Base-by-base conservation (phyloP, 2,888 invertebrate genomes). In the Salpingus planirostris region DNA sequence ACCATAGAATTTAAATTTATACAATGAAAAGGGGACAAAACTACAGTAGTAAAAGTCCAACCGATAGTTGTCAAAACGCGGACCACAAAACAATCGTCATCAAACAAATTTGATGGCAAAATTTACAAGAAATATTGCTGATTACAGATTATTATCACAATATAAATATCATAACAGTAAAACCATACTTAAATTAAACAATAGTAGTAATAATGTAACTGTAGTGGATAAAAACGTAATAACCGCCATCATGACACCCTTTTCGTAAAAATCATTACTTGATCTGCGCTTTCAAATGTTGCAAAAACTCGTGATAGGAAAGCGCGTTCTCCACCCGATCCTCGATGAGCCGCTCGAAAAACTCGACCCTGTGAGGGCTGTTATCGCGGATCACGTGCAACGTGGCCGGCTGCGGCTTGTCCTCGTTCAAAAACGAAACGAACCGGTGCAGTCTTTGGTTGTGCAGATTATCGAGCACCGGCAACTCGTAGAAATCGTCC, bases 301-400 rank as follows among this genome's bases (percentile, higher is more conserved):
- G 95, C 64, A 98, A 73, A 70, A 98, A 98, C 75, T 98, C 97
- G 66, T 91, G 89, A 71, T 97, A 97, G 47, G 93, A 92, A 68
- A 93, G 80, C 31, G 90, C 82, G 34, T 86, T 85, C 63, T 98
- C 97, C 42, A 87, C 80, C 55, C 95, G 74, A 67, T 98, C 98
- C 65, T 98, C 97, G 27, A 95, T 75, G 54, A 98, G 74, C 52
- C 81, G 79, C 57, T 93, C 89, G 40, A 86, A 79, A 68, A 98
- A 93, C 47, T 79, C 63, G 33, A 75, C 73, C 45, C 89, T 76
- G 35, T 79, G 74, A 33, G 85, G 84, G 49, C 92, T 89, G 66
- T 93, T 93, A 62, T 98, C 96, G 65, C 95, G 82, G 44, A 95
- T 74, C 32, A 96, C 71, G 57, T 86, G 76, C 47, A 96, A 60